A percentile compares a stretch with the other conserved stretches of the same genome.
Evolutionary conservation across 2,888 invertebrate species (phyloP).

Genomic region (Rhaphigaster nebulosa): DNA sequence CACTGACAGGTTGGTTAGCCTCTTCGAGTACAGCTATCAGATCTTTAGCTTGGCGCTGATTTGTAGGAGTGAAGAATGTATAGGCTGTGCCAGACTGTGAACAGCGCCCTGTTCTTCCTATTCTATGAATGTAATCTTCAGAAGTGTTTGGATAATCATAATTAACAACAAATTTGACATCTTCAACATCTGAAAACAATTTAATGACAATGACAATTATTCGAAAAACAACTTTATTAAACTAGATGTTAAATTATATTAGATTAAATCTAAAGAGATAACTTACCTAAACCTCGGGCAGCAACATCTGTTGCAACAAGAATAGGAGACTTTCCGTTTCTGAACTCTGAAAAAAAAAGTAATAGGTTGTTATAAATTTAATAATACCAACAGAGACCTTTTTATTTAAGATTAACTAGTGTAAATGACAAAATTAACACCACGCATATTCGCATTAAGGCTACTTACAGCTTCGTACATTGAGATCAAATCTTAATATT

Average conservation of each 20-base stretch:
- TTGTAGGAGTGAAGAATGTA: conserved; percentile 94
- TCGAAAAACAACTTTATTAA: background rate
- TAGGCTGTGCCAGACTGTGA: conserved; percentile 95
- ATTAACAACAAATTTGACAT: conserved; percentile 97
- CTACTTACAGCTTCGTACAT: too few relatives aligned
- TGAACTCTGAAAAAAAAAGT: conserved; percentile 78
- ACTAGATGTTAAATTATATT: too few relatives aligned
- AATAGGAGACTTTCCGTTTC: conserved; percentile 88
- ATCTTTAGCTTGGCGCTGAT: conserved; percentile 92
- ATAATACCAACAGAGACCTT: too few relatives aligned
- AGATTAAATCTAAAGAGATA: background rate
- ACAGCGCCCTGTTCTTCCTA: conserved; percentile 93
- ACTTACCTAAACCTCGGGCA: conserved; percentile 82
- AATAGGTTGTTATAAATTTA: background rate
- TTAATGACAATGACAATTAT: background rate
- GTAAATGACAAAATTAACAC: background rate
- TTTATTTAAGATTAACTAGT: too few relatives aligned
- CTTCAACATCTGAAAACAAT: conserved; percentile 80
- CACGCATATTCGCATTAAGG: background rate
- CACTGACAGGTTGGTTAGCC: conserved; percentile 89
- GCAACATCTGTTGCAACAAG: conserved; percentile 98
- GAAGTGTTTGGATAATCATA: conserved; percentile 97
- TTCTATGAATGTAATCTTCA: conserved; percentile 98
- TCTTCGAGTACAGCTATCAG: conserved; percentile 92
- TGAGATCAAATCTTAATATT: too few relatives aligned